Evolutionary conservation across 2,797 vertebrate species (phyloP).

Genomic region (Thaleichthys pacificus): DNA sequence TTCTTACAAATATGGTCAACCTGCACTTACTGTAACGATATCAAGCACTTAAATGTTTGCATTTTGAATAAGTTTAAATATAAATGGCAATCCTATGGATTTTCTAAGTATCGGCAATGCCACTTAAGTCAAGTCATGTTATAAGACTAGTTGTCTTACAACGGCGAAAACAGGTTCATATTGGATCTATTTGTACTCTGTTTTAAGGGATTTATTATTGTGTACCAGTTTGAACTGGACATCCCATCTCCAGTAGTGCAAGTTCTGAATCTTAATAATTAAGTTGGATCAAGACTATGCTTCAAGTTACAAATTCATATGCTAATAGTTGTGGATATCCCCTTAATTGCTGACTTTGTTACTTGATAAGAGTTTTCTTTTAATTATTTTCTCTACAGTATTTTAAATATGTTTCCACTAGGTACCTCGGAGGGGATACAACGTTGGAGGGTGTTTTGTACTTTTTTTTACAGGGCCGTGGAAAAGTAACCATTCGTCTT

Average conservation of each 20-base stretch:
- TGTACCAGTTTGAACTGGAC: constrained; percentile 5
- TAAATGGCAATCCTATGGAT: constrained; percentile 72
- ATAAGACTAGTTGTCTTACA: constrained; percentile 71
- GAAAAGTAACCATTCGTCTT: constrained; percentile 32
- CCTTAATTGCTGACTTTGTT: not conserved
- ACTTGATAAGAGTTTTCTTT: not conserved
- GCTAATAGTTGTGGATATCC: not conserved
- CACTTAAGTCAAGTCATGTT: constrained; percentile 23
- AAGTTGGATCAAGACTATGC: not conserved
- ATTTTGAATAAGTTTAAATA: constrained; percentile 21
- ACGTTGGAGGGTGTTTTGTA: not conserved
- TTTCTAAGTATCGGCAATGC: constrained; percentile 61
- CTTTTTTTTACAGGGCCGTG: not conserved
- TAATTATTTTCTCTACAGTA: not conserved
- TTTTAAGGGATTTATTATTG: constrained; percentile 42
- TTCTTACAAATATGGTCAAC: constrained; percentile 36
- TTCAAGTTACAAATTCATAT: not conserved
- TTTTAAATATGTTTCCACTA: constrained; percentile 17
- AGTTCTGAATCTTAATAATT: constrained; percentile 23
- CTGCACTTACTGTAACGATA: not conserved
- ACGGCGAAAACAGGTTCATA: constrained; percentile 80
- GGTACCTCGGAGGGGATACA: constrained; percentile 21
- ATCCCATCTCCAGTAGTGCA: constrained; percentile 12
- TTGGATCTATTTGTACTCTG: constrained; percentile 87
- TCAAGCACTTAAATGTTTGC: constrained; percentile 19